Base-by-base conservation (phyloP, 2,888 invertebrate species). In the Stramonita haemastoma region DNA sequence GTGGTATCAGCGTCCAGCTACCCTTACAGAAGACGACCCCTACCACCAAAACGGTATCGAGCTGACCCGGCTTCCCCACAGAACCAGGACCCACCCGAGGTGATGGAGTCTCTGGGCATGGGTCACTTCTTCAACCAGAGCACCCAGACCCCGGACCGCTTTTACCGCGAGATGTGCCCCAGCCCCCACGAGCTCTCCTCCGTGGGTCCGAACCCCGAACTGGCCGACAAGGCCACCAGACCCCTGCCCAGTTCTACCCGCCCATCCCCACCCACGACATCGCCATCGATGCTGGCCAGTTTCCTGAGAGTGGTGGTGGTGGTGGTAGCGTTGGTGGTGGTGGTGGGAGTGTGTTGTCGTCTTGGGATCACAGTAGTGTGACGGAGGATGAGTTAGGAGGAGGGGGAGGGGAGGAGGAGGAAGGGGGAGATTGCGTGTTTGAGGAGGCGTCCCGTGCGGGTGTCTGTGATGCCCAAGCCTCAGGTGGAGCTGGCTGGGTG, bases 221-320 rank as follows among this genome's bases (percentile, higher is more conserved):
- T 89, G 57, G 56, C 85, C 73, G 90, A 91, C 60, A 91, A 91
- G 60, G 84, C 89, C 57, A 91, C 91, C 91, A 91, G 89, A 91
- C 91, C 6, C 91, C 91, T 11, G 89, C 89, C 11, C 90, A 89
- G 32, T 91, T 91, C 87, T 91, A 91, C 85, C 91, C 91, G 22
- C 91, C 91, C 4, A 91, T 91, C 81, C 91, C 91, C 22, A 91
- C 91, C 2, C 91, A 91, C 73, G 90, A 91, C 73, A 90, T 90
- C 15, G 91, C 86, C 79, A 91, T 91, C 56, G 91, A 91, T 87
- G 91, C 91, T n/a, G 90, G 90, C 26, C 91, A 91, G 90, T 91
- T 91, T 29, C 89, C 90, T 17, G 91, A 91, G 36, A 22, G 46
- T 2, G 46, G 46, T 8, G 46, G 4, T 66, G 66, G 79, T 11